These are phyloP conservation scores for Meliscaeva auricollis DNA, from an alignment of 2,888 invertebrate species.

Conservation along the genomic window DNA sequence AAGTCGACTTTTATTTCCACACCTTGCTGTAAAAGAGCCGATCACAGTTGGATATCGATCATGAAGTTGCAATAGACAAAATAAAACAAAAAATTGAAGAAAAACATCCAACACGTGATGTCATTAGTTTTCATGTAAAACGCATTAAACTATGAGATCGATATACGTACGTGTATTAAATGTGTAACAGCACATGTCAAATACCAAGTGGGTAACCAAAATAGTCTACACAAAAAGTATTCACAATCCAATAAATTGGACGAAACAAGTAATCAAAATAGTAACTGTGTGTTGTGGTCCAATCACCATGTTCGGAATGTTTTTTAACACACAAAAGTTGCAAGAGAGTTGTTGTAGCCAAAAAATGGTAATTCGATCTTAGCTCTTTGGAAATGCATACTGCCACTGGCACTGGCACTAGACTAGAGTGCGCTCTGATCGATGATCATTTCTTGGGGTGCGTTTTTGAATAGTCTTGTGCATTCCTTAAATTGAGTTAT, in stretches of 20 bases:
- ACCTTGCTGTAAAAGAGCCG: neutral
- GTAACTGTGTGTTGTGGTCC: neutral
- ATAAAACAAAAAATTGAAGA: neutral
- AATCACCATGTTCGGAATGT: slow-evolving; percentile 30
- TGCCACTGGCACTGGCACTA: neutral
- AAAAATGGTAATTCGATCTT: slow-evolving; percentile 13
- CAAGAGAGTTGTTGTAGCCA: neutral
- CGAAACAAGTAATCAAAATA: slow-evolving; percentile 18
- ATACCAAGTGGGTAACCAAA: slow-evolving; percentile 7
- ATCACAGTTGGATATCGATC: slow-evolving; percentile 12
- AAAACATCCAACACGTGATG: slow-evolving; percentile 37
- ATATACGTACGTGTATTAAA: neutral
- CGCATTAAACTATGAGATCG: slow-evolving; percentile 23
- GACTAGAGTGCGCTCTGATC: neutral
- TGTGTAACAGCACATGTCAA: slow-evolving; percentile 14
- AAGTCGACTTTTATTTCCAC: slow-evolving; percentile 24
- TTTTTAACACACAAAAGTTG: neutral
- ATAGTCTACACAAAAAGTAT: neutral
- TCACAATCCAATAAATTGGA: neutral
- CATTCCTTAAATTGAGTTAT: slow-evolving; percentile 10
- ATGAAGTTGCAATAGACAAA: neutral
- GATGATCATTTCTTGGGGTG: slow-evolving; percentile 22
- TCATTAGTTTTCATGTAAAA: slow-evolving; percentile 43
- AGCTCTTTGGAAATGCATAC: neutral
- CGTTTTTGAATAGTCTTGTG: slow-evolving; percentile 7